Conservation (phyloP, 37 sponge, comb jelly and placozoan genomes). For the Halisarca cf. caerulea region DNA sequence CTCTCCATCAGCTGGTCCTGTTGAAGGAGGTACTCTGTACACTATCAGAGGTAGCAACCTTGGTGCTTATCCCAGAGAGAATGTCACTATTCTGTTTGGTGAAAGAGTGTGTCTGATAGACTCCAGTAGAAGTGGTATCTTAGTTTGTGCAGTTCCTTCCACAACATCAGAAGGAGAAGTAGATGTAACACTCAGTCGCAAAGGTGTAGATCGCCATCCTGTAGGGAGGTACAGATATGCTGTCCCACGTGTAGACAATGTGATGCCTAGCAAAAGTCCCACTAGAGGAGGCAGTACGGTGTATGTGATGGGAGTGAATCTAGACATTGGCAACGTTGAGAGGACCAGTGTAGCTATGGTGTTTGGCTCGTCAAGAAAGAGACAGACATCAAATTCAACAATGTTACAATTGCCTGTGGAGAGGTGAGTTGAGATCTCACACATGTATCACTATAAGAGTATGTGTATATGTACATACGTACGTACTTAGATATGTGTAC, state of each 20-base stretch:
- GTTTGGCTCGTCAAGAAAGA: no score
- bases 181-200: not conserved
- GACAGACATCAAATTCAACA: no score
- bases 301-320: constrained; percentile 66
- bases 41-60: constrained; percentile 53
- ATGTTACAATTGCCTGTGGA: no score
- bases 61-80: not conserved
- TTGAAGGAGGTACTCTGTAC: constrained; percentile 41
- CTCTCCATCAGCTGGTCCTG: constrained; percentile 42
- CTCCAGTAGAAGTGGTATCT: not conserved
- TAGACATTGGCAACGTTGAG: constrained; percentile 34
- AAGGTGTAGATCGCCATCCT: not conserved
- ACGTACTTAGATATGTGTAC: no score
- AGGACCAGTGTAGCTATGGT: not conserved
- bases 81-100: constrained; percentile 34
- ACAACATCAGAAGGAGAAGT: not conserved
- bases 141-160: constrained; percentile 3
- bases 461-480: no score
- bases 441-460: no score
- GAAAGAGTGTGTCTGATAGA: constrained; percentile 29
- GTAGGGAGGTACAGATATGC: constrained; percentile 3
- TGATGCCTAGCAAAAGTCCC: constrained; percentile 64
- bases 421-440: no score
- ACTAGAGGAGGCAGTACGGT: constrained; percentile 61
- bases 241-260: constrained; percentile 30